phyloP scores from a whole-genome alignment of 2,888 invertebrate genomes.

The Eilema sororculum region DNA sequence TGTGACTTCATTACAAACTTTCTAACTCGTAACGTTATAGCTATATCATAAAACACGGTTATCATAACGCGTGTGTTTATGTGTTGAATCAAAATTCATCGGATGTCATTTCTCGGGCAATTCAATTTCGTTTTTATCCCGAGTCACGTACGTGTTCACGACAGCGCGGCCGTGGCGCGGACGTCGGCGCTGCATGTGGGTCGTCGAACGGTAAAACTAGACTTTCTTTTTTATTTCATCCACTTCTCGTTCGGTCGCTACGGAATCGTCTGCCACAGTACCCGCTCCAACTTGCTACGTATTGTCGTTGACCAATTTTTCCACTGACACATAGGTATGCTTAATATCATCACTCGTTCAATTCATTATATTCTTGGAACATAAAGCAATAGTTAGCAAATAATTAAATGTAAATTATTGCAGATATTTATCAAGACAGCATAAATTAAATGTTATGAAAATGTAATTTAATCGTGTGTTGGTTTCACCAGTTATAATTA shows the following conservation, averaged over 20 bases:
- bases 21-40: slow-evolving; percentile 11
- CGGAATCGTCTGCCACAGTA: slow-evolving; percentile 46
- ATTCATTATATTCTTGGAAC: slow-evolving; percentile 13
- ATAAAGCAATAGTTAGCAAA: slow-evolving; percentile 17
- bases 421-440: slow-evolving; percentile 16
- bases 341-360: slow-evolving; percentile 13
- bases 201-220: slow-evolving; percentile 78
- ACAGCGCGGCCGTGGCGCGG: slow-evolving; percentile 42
- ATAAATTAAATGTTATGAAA: slow-evolving; percentile 29
- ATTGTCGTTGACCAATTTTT: slow-evolving; percentile 28
- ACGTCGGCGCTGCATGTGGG: slow-evolving; percentile 67
- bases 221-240: slow-evolving; percentile 82
- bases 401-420: slow-evolving; percentile 20
- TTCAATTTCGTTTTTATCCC: slow-evolving; percentile 72
- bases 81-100: slow-evolving; percentile 50
- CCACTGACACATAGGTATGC: slow-evolving; percentile 1
- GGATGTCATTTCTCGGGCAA: slow-evolving; percentile 41
- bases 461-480: slow-evolving; percentile 12
- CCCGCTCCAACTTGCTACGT: slow-evolving; percentile 41
- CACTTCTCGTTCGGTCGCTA: slow-evolving; percentile 52
- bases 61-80: slow-evolving; percentile 21
- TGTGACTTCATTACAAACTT: slow-evolving; percentile 16
- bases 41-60: slow-evolving; percentile 22
- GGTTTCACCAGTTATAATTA: slow-evolving; percentile 13
- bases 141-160: slow-evolving; percentile 62